Evolutionary conservation across 2,888 invertebrate genomes (phyloP), one percentile per base, ranked within the genome.

Genomic region (Drosophila barbarae): DNA sequence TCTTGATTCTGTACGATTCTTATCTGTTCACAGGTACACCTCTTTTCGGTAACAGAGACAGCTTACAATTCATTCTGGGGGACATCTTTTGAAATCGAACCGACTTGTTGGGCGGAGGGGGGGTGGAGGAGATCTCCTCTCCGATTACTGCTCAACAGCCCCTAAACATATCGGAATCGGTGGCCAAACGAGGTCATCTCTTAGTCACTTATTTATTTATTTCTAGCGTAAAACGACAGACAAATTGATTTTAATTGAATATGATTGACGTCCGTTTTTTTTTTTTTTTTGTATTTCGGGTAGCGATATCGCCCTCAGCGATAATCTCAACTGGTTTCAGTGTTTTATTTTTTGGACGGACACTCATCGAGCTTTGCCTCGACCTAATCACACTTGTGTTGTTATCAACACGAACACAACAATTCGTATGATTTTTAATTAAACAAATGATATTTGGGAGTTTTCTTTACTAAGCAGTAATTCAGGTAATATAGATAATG

Each of bases 211-310:
- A 74, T 75, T 64, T 73, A 60, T 64, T 66, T 67, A 65, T 57
- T 69, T 81, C 53, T 77, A 71, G 75, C 78, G 74, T 81, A 54
- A 77, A 78, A 73, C 56, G 52, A 72, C 36, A 50, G 49, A 64
- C 49, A 68, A 72, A 79, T 76, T 72, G 50, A 53, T 49, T 72
- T 65, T 77, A 72, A 79, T 79, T 72, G 73, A 59, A 65, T 72
- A 70, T 73, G 65, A 72, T 78, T 75, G 63, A 67, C 56, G 55
- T 61, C 34, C 34, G 55, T 67, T 57, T 44, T 39, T 28, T 42
- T 26, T 10, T 0, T 35, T 23, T 4, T 23, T 35, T 23, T 4
- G 3, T 23, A 23, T 23, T 23, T 23, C 23, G 34, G 53, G 18
- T 30, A 58, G 53, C 30, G 35, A 58, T 69, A 67, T 61, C 61